Percentiles rank a stretch among this genome's conserved stretches.
Evolutionary conservation across 1,140 invertebrate species (phyloP).

Genomic region (Prorops nasuta): DNA sequence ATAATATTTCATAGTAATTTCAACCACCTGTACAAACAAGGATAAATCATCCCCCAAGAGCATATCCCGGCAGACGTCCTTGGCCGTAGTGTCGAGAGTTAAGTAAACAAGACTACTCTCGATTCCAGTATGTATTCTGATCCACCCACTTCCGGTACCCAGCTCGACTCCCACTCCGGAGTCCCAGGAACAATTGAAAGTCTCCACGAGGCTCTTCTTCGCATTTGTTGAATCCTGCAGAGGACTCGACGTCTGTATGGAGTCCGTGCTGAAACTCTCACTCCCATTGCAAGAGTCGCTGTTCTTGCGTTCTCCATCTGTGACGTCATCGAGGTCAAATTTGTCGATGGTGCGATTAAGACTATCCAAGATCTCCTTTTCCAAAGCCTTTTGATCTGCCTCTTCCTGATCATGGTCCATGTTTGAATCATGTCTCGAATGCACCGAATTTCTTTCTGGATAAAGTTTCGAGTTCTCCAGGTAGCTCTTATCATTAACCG

Average conservation of each 20-base stretch:
- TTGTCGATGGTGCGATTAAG: conserved; percentile 47
- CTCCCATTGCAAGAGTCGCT: conserved; percentile 5
- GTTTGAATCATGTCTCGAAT: too few relatives aligned
- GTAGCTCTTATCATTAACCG: background rate
- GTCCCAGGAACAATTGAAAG: conserved; percentile 50
- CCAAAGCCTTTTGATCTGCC: conserved; percentile 24
- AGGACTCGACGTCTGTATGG: conserved; percentile 36
- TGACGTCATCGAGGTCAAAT: conserved; percentile 37
- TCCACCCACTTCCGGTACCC: conserved; percentile 56
- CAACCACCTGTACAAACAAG: conserved; percentile 62
- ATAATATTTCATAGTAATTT: too few relatives aligned
- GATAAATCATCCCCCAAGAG: conserved; percentile 60
- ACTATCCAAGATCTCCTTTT: conserved; percentile 41
- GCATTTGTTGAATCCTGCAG: conserved; percentile 11
- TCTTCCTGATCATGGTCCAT: conserved; percentile 5
- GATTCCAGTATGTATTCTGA: conserved; percentile 62
- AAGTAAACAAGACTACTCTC: conserved; percentile 63
- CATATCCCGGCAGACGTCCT: conserved; percentile 63
- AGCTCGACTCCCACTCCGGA: conserved; percentile 50
- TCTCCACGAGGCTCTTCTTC: conserved; percentile 28
- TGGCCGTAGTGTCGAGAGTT: conserved; percentile 60
- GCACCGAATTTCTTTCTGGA: too few relatives aligned
- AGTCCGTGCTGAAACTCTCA: conserved; percentile 42
- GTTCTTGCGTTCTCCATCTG: conserved; percentile 30
- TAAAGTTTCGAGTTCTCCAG: conserved; percentile 11